These are phyloP conservation scores for Sphaerodactylus townsendi DNA, from an alignment of 2,113 vertebrate genomes.

Conservation along the genomic window DNA sequence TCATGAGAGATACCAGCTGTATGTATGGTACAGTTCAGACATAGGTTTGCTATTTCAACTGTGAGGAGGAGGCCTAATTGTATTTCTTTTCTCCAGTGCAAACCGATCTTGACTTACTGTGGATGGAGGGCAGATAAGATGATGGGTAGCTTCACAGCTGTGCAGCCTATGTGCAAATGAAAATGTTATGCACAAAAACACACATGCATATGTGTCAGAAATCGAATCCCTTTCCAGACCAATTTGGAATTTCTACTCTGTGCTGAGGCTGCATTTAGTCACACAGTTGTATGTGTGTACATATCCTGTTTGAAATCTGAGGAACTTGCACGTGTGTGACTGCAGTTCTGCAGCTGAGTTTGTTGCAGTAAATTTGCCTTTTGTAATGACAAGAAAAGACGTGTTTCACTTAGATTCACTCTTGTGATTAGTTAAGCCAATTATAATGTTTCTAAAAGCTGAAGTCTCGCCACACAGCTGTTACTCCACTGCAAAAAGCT, in stretches of 20 bases:
- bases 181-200: not conserved
- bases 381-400: not conserved
- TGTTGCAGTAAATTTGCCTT: not conserved
- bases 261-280: not conserved
- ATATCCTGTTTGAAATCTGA: constrained; percentile 24
- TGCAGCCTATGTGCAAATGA: constrained; percentile 1
- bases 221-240: not conserved
- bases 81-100: constrained; percentile 32
- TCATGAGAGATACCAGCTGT: not conserved
- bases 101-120: constrained; percentile 18
- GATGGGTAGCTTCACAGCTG: constrained; percentile 18
- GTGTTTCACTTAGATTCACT: constrained; percentile 22
- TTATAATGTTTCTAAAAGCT: not conserved
- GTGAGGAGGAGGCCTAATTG: not conserved
- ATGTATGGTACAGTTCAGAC: not conserved
- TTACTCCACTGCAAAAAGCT: constrained; percentile 51
- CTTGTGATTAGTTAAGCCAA: constrained; percentile 29
- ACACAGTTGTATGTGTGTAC: constrained; percentile 7
- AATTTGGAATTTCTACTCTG: not conserved
- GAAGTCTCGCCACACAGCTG: constrained; percentile 29
- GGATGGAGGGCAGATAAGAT: not conserved
- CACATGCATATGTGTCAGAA: constrained; percentile 7
- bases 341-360: constrained; percentile 2
- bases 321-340: not conserved
- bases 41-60: not conserved